A percentile compares a stretch with the other conserved stretches of the same genome.
These are phyloP conservation scores for Periophthalmus modestus DNA, from an alignment of 2,113 vertebrate species.

Conservation along the genomic window DNA sequence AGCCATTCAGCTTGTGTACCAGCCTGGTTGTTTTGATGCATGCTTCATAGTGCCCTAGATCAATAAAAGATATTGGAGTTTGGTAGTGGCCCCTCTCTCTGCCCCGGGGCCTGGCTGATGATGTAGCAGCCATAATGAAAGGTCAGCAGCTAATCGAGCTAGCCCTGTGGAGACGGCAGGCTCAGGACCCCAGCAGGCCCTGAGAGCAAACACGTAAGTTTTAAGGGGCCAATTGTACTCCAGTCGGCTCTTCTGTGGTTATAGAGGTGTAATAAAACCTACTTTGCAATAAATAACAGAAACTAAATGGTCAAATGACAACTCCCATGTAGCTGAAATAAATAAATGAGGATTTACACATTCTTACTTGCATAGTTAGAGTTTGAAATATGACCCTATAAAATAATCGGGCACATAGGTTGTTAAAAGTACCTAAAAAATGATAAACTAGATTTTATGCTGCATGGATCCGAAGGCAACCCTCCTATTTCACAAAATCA, in stretches of 20 bases:
- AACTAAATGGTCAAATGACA: slow-evolving; percentile 1
- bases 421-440: background rate
- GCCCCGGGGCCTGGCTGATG: slow-evolving; percentile 30
- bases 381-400: background rate
- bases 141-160: slow-evolving; percentile 50
- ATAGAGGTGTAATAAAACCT: slow-evolving; percentile 2
- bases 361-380: background rate
- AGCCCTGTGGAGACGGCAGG: slow-evolving; percentile 23
- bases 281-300: slow-evolving; percentile 8
- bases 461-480: background rate
- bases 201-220: slow-evolving; percentile 9
- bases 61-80: slow-evolving; percentile 52
- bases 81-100: slow-evolving; percentile 14
- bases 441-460: background rate
- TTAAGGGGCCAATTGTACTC: slow-evolving; percentile 22
- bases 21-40: slow-evolving; percentile 19
- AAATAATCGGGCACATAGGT: background rate
- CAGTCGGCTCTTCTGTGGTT: slow-evolving; percentile 3
- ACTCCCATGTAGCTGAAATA: background rate
- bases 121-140: slow-evolving; percentile 52
- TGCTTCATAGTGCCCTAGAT: slow-evolving; percentile 32
- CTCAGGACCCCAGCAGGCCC: slow-evolving; percentile 20
- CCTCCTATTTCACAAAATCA: no score
- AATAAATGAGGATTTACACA: background rate
- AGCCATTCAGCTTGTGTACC: background rate